A percentile compares a stretch with the other conserved stretches of the same genome.
Conservation (phyloP, 2,888 invertebrate genomes). For the Rambutsinella grinnellia region DNA sequence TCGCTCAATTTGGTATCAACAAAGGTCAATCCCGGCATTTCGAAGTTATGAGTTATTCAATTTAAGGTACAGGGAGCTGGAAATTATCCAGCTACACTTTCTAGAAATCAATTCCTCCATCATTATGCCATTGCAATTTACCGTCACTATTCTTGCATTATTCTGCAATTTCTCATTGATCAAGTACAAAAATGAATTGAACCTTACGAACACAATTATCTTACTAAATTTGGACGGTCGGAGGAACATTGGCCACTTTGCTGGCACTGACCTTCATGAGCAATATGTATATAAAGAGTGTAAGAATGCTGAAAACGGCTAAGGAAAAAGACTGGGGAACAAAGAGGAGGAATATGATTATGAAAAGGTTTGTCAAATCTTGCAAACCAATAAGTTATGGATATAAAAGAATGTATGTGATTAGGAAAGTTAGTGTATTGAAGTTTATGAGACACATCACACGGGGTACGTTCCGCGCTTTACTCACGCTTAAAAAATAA, state of each 20-base stretch:
- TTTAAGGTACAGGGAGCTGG: constrained; percentile 7
- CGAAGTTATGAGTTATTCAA: constrained; percentile 1
- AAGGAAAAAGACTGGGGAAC: constrained; percentile 19
- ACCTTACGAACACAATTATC: constrained; percentile 1
- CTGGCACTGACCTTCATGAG: constrained; percentile 1
- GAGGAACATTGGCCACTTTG: not conserved
- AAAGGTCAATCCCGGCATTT: constrained; percentile 5
- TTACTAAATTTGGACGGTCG: constrained; percentile 13
- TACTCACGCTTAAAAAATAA: not conserved
- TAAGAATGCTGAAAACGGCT: not conserved
- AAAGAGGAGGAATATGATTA: not conserved
- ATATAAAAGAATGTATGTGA: constrained; percentile 29
- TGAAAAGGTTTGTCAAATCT: constrained; percentile 19
- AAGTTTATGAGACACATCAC: not conserved
- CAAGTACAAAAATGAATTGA: constrained; percentile 1
- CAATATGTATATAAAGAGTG: constrained; percentile 21
- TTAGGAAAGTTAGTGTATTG: constrained; percentile 6
- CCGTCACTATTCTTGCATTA: not conserved
- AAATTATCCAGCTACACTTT: constrained; percentile 15
- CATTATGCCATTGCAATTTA: constrained; percentile 9
- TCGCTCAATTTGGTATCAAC: not conserved
- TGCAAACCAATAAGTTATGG: constrained; percentile 41
- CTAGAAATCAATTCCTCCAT: constrained; percentile 4
- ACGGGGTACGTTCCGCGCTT: not conserved
- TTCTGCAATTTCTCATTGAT: constrained; percentile 30